Evolutionary conservation across 2,113 vertebrate genomes (phyloP), one percentile per base, ranked within the genome.

Genomic region (Heterochromis multidens): DNA sequence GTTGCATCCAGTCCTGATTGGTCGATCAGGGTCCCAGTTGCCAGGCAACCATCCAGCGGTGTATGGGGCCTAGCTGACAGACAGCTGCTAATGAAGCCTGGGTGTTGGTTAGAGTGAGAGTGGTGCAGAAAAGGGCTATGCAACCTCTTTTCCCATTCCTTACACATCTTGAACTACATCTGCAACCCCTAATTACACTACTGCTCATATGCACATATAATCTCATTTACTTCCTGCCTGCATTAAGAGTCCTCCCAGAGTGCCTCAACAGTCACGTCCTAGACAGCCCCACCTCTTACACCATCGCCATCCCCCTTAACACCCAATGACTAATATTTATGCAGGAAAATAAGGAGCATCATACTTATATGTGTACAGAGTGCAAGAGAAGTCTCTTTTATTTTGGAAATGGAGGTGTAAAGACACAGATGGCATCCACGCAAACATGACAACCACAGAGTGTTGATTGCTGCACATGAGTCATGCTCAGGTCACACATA

Each of bases 21-120:
- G 94, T 85, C 87, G 54, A 87, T 90, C 86, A 86, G 91, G 92
- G 93, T 91, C 92, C 91, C 93, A 93, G 96, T 96, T 96, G 95
- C 96, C 92, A 94, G 89, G 96, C 96, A 96, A 96, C 96, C 89
- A 80, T 93, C 90, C 95, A 94, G 93, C 62, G 83, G 94, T 85
- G 91, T 84, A 80, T 11, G 82, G 85, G 92, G 89, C 81, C 88
- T 76, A 17, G 79, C 89, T 90, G 93, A 95, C 90, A 91, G 92
- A 92, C 94, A 94, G 94, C 91, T 94, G 94, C 92, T 95, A 93
- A 94, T 94, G 93, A 94, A 93, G 82, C 85, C 43, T 14, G 83
- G 82, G 52, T 33, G 78, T 67, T 37, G 37, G 80, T 81, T 81
- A 70, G 81, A 84, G 84, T 83, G 81, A 82, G 82, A 23, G 31